Evolutionary conservation across 2,113 vertebrate genomes (phyloP).

Genomic region (Melanostigma gelatinosum): DNA sequence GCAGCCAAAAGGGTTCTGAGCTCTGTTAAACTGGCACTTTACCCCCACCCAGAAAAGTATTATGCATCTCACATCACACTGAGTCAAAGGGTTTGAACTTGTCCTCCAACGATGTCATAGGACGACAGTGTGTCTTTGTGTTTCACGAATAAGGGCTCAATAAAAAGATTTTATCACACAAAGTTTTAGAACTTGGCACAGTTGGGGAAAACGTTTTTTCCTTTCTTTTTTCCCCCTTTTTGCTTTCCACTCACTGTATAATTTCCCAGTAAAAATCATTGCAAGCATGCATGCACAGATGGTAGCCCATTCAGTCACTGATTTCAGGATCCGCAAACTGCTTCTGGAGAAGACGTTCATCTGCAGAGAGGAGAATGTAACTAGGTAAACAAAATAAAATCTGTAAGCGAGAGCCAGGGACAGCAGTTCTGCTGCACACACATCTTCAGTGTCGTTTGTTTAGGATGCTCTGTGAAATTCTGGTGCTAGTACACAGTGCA

Average conservation of each 20-base stretch:
- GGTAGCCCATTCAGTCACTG: slow-evolving; percentile 1
- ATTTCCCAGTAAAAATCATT: slow-evolving; percentile 5
- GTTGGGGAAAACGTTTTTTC: background rate
- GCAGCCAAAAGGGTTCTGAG: slow-evolving; percentile 54
- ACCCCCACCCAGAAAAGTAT: slow-evolving; percentile 19
- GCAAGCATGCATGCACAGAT: slow-evolving; percentile 35
- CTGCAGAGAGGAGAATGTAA: slow-evolving; percentile 18
- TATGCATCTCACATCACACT: slow-evolving; percentile 13
- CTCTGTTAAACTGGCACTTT: slow-evolving; percentile 38
- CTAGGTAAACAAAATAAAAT: slow-evolving; percentile 32
- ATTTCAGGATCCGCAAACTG: slow-evolving; percentile 18
- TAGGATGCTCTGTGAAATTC: slow-evolving; percentile 6
- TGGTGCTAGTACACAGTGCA: background rate
- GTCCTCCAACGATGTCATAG: slow-evolving; percentile 36
- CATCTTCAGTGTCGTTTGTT: slow-evolving; percentile 40
- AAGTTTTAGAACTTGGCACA: slow-evolving; percentile 10
- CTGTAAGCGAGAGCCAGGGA: slow-evolving; percentile 25
- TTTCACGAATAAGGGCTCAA: slow-evolving; percentile 27
- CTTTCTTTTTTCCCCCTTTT: background rate
- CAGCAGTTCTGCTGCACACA: slow-evolving; percentile 2
- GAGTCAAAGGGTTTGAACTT: slow-evolving; percentile 32
- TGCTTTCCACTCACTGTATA: background rate
- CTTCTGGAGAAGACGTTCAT: slow-evolving; percentile 17
- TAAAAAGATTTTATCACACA: slow-evolving; percentile 20
- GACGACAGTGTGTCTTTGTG: slow-evolving; percentile 28